A percentile compares a stretch with the other conserved stretches of the same genome.
Conservation (phyloP, 2,888 invertebrate species). For the Bibio marci region DNA sequence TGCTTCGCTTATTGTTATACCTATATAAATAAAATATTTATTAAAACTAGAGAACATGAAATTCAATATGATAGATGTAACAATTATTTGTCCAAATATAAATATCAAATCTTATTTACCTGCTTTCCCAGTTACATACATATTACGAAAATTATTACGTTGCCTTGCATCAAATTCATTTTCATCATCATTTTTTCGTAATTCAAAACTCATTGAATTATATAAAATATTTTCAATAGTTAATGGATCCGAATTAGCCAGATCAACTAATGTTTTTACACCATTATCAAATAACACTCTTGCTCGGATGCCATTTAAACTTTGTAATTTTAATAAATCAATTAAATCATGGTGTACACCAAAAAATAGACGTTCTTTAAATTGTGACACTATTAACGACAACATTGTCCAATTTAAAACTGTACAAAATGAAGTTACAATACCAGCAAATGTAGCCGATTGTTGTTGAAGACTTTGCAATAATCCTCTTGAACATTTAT, state of each 20-base stretch:
- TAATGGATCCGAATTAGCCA: slow-evolving; percentile 56
- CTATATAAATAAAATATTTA: no score
- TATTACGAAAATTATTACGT: slow-evolving; percentile 47
- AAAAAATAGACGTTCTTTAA: slow-evolving; percentile 86
- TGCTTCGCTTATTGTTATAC: slow-evolving; percentile 24
- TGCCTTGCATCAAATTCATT: slow-evolving; percentile 43
- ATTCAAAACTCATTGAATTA: slow-evolving; percentile 71
- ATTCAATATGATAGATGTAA: no score
- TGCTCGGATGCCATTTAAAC: slow-evolving; percentile 70
- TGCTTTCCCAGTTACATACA: slow-evolving; percentile 64
- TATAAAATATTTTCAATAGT: slow-evolving; percentile 59
- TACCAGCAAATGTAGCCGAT: slow-evolving; percentile 90
- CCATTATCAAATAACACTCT: slow-evolving; percentile 68
- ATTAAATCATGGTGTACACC: slow-evolving; percentile 84
- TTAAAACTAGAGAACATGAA: no score
- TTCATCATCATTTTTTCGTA: slow-evolving; percentile 53
- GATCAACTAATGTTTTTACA: slow-evolving; percentile 54
- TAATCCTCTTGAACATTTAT: slow-evolving; percentile 72
- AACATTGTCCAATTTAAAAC: slow-evolving; percentile 86
- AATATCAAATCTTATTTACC: no score
- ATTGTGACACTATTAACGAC: slow-evolving; percentile 76
- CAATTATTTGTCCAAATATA: no score
- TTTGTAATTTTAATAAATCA: slow-evolving; percentile 72
- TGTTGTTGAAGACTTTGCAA: slow-evolving; percentile 89
- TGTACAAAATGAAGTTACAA: slow-evolving; percentile 91